Base-by-base conservation (phyloP, 1,140 invertebrate genomes). In the Tetragnatha versicolor region DNA sequence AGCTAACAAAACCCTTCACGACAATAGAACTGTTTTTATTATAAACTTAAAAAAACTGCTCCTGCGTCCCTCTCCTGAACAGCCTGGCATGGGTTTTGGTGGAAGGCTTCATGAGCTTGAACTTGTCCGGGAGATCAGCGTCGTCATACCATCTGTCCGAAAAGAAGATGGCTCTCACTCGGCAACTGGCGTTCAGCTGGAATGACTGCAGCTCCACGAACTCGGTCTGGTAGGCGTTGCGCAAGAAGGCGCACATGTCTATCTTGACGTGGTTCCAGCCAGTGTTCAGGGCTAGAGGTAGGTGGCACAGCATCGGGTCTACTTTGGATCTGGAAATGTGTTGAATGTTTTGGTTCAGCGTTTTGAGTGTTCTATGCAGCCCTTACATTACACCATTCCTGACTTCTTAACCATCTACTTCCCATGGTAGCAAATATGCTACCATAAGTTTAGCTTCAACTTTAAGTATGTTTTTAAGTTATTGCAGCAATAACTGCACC, bases 111-210 rank as follows among this genome's bases (percentile, higher is more conserved):
- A 22, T 39, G 60, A 65, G 25, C n/a, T 3, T 65, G n/a, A 53
- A 66, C 20, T 10, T 42, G 6, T 17, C 0, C 5, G 73, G 73
- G 25, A 66, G 31, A 29, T 77, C 73, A 5, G 65, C 73, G 3
- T 77, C 60, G 51, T 10, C 12, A 33, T 77, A 77, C 60, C 60
- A 65, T 33, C 73, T 29, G 45, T 77, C 73, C 6, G 73, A 77
- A 55, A 77, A 39, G n/a, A 39, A 77, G 4, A 77, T 47, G n/a
- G n/a, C 7, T 20, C 73, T 42, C 6, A 77, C 39, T 25, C 73
- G 17, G 25, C 60, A 66, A n/a, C 66, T 77, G 17, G 73, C 73
- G 20, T 55, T 65, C 2, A 77, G 53, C 14, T 77, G n/a, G 27
- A 70, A 42, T 12, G 55, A 33, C 39, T 9, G 9, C 14, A 65